A percentile compares a stretch with the other conserved stretches of the same genome.
Conservation (phyloP, 2,888 invertebrate species). For the Drosophila cracens region DNA sequence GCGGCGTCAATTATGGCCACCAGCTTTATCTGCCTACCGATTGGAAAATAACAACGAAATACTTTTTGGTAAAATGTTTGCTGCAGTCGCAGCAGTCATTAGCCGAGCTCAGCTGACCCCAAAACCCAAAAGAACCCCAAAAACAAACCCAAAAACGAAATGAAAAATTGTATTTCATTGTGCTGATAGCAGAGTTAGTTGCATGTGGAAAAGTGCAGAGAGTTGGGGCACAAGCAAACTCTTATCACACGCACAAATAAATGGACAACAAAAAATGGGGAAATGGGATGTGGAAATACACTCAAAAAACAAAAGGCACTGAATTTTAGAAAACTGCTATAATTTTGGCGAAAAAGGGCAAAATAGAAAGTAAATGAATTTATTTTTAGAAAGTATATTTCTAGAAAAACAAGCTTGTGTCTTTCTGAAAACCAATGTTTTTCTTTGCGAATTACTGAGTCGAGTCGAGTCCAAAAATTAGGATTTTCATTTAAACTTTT, state of each 20-base stretch:
- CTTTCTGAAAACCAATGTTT: neutral
- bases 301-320: neutral
- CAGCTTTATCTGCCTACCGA: slow-evolving; percentile 38
- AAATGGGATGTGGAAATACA: neutral
- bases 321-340: neutral
- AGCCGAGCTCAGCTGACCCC: slow-evolving; percentile 58
- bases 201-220: slow-evolving; percentile 12
- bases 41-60: slow-evolving; percentile 32
- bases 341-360: neutral
- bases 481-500: too few relatives aligned
- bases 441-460: neutral
- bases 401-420: neutral
- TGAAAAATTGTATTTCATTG: slow-evolving; percentile 50
- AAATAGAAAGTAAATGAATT: neutral
- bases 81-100: slow-evolving; percentile 52
- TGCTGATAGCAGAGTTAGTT: slow-evolving; percentile 22
- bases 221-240: slow-evolving; percentile 1
- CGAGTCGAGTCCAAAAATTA: neutral
- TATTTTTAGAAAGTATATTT: neutral
- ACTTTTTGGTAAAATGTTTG: slow-evolving; percentile 33
- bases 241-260: slow-evolving; percentile 47
- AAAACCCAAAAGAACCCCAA: slow-evolving; percentile 60
- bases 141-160: slow-evolving; percentile 26
- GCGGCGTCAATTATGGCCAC: slow-evolving; percentile 49
- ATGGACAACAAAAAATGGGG: neutral